A percentile compares a stretch with the other conserved stretches of the same genome.
phyloP scores from a whole-genome alignment of 2,113 vertebrate species.

The Gymnarchus niloticus region DNA sequence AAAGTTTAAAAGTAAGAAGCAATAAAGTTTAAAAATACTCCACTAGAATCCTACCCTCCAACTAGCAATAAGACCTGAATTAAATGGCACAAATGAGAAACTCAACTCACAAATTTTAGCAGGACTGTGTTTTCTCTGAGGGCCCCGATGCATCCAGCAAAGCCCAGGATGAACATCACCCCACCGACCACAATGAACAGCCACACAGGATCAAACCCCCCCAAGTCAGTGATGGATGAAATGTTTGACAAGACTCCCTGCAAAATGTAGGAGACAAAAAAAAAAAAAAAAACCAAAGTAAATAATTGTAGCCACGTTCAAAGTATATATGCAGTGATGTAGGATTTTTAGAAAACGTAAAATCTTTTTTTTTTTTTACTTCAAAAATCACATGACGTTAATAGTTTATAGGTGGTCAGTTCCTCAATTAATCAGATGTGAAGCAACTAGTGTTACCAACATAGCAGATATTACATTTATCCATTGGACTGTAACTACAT shows the following conservation, averaged over 20 bases:
- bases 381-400: neutral
- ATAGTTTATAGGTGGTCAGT: neutral
- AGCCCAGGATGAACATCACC: constrained; percentile 85
- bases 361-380: neutral
- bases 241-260: constrained; percentile 86
- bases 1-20: too few species aligned
- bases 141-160: constrained; percentile 86
- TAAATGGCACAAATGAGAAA: neutral
- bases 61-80: neutral
- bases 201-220: constrained; percentile 87
- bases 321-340: neutral
- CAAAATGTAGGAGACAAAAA: neutral
- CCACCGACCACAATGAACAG: constrained; percentile 84
- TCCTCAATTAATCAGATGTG: neutral
- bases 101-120: constrained; percentile 80
- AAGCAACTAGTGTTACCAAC: neutral
- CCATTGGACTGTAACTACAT: neutral
- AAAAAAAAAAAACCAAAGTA: neutral
- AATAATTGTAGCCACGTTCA: too few species aligned
- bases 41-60: neutral
- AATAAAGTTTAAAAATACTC: too few species aligned
- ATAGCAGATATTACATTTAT: neutral
- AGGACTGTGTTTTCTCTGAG: constrained; percentile 83
- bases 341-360: neutral
- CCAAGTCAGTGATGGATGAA: constrained; percentile 82